A percentile compares a stretch with the other conserved stretches of the same genome.
Evolutionary conservation across 1,140 invertebrate genomes (phyloP).

Genomic region (Pseudachorutes palmiensis): DNA sequence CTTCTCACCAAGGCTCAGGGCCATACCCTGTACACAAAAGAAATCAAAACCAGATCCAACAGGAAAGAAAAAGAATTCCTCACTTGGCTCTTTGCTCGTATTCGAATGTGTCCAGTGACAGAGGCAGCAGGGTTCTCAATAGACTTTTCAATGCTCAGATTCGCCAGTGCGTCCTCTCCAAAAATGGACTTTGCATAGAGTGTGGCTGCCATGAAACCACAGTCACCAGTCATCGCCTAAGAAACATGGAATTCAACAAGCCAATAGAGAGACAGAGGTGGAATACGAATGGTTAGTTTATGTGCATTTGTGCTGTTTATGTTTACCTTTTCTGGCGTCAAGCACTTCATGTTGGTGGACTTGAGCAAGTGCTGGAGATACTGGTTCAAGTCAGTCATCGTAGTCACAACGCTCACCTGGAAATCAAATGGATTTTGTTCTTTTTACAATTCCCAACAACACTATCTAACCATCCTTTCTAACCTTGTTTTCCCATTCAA

Average conservation of each 20-base stretch:
- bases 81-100: conserved; percentile 95
- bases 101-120: conserved; percentile 92
- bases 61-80: conserved; percentile 8
- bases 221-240: conserved; percentile 85
- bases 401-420: conserved; percentile 91
- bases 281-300: not conserved
- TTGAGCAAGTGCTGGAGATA: conserved; percentile 88
- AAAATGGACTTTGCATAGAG: conserved; percentile 98
- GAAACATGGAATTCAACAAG: conserved; percentile 17
- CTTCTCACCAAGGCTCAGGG: conserved; percentile 89
- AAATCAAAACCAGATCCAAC: not conserved
- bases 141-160: conserved; percentile 95
- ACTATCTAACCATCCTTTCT: too few relatives aligned
- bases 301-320: conserved; percentile 7
- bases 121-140: conserved; percentile 74
- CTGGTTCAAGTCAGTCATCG: conserved; percentile 81
- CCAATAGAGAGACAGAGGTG: not conserved
- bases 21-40: conserved; percentile 73
- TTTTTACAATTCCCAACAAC: too few relatives aligned
- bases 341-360: conserved; percentile 97
- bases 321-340: conserved; percentile 80
- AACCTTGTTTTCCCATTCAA: conserved; percentile 99
- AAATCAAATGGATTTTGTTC: too few relatives aligned
- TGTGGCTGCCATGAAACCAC: conserved; percentile 98
- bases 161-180: conserved; percentile 96